phyloP scores from a whole-genome alignment of 2,113 vertebrate genomes.

The Atractosteus spatula region DNA sequence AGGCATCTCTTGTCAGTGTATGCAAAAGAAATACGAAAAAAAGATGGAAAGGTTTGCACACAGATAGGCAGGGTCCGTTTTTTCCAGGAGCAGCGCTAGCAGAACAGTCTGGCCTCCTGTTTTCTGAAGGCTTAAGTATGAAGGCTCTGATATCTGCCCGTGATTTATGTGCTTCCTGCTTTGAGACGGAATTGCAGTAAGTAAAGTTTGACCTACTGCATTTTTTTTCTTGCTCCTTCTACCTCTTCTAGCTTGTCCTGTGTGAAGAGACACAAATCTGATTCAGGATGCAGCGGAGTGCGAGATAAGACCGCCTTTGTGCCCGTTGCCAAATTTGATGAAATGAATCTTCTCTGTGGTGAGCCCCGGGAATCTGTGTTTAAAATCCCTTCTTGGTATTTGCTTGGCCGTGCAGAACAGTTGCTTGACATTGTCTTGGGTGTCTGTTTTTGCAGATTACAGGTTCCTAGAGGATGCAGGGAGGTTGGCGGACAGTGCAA shows the following conservation, averaged over 20 bases:
- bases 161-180: too few relatives aligned
- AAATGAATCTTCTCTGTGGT: conserved; percentile 88
- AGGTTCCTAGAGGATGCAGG: conserved; percentile 90
- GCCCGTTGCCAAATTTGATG: conserved; percentile 76
- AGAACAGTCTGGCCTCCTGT: too few relatives aligned
- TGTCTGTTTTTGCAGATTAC: conserved; percentile 76
- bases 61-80: not conserved
- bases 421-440: not conserved
- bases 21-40: too few relatives aligned
- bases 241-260: conserved; percentile 72
- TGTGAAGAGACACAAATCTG: conserved; percentile 87
- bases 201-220: too few relatives aligned
- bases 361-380: conserved; percentile 37
- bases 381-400: not conserved
- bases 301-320: conserved; percentile 85
- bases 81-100: not conserved
- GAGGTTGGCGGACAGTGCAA: conserved; percentile 78
- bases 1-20: too few relatives aligned
- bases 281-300: conserved; percentile 77
- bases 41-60: too few relatives aligned
- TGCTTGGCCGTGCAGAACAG: not conserved
- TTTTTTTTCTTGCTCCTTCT: conserved; percentile 2
- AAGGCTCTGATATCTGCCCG: too few relatives aligned
- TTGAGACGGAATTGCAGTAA: too few relatives aligned
- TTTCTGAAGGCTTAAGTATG: too few relatives aligned